These are phyloP conservation scores for Pangasius mekongensis DNA, from an alignment of 2,797 vertebrate genomes.

Conservation along the genomic window DNA sequence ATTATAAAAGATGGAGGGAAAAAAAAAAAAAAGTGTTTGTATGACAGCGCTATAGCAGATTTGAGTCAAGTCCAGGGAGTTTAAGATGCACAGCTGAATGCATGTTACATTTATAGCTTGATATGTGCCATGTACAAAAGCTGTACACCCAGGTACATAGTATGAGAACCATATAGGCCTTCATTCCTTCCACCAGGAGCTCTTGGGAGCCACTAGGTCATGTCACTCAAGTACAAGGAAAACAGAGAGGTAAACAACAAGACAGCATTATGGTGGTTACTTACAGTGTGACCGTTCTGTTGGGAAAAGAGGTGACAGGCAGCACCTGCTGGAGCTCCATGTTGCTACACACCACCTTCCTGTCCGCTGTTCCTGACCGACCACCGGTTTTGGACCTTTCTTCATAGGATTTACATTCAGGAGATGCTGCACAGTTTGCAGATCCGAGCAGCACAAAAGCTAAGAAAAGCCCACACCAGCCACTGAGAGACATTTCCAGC, in stretches of 20 bases:
- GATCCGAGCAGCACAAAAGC: slow-evolving; percentile 65
- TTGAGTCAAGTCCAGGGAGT: neutral
- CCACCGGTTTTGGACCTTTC: slow-evolving; percentile 69
- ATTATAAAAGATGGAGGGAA: neutral
- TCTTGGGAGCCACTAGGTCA: neutral
- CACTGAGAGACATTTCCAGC: slow-evolving; percentile 67
- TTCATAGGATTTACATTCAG: slow-evolving; percentile 85
- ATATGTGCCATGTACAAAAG: neutral
- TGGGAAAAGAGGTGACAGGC: slow-evolving; percentile 82
- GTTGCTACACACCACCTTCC: slow-evolving; percentile 89
- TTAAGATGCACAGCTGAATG: neutral
- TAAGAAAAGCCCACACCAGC: slow-evolving; percentile 58
- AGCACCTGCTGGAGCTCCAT: slow-evolving; percentile 86
- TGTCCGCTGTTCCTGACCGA: slow-evolving; percentile 61
- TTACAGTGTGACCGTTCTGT: slow-evolving; percentile 93
- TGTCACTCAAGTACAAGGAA: slow-evolving; percentile 18
- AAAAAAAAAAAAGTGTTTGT: neutral
- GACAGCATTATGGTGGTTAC: slow-evolving; percentile 68
- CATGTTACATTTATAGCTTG: neutral
- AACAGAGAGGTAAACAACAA: neutral
- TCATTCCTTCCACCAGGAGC: slow-evolving; percentile 8
- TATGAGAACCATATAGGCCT: neutral
- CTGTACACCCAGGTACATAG: neutral
- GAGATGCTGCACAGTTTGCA: slow-evolving; percentile 64
- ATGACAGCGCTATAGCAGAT: neutral